phyloP scores from a whole-genome alignment of 2,888 invertebrate species.

The Meteorus cinctellus region DNA sequence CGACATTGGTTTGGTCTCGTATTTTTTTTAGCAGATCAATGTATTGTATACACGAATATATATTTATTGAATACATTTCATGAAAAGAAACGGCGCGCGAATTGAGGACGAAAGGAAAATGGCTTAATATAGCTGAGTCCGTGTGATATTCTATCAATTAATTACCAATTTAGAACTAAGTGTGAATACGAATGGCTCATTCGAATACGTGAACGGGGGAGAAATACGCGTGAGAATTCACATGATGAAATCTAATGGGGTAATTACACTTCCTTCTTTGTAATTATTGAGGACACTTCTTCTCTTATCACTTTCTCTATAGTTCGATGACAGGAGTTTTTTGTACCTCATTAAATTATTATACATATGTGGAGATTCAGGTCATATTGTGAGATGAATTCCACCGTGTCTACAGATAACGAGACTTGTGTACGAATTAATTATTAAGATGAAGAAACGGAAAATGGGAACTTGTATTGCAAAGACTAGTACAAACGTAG shows the following conservation, averaged over 20 bases:
- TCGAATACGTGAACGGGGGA: neutral
- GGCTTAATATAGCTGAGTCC: conserved; percentile 12
- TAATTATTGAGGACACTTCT: conserved; percentile 5
- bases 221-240: neutral
- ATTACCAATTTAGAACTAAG: conserved; percentile 7
- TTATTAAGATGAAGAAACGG: neutral
- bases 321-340: conserved; percentile 16
- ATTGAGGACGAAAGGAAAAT: neutral
- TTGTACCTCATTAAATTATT: conserved; percentile 23
- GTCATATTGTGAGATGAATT: neutral
- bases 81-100: neutral
- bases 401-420: neutral
- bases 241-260: neutral
- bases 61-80: neutral
- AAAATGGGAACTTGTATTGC: neutral
- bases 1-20: neutral
- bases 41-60: neutral
- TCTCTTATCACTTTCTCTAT: neutral
- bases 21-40: neutral
- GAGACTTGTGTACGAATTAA: conserved; percentile 16
- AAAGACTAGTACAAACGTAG: conserved; percentile 20
- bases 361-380: neutral
- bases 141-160: conserved; percentile 41
- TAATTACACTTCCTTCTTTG: conserved; percentile 8
- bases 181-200: neutral